Base-by-base conservation (phyloP, 1,140 invertebrate species). In the Nasonia vitripennis region DNA sequence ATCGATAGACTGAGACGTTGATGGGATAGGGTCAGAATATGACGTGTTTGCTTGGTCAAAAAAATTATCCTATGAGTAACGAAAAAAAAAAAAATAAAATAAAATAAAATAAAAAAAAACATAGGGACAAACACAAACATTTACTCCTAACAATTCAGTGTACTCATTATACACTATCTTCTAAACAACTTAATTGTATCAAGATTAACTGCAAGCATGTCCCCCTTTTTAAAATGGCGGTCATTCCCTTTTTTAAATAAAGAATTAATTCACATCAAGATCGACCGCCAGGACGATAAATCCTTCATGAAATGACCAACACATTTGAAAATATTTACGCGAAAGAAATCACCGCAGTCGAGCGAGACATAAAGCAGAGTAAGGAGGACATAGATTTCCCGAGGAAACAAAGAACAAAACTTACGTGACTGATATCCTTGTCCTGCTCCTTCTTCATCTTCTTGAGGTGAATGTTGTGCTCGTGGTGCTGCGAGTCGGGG, bases 391-490 rank as follows among this genome's bases (percentile, higher is more conserved):
- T 51, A 51, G 48, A 62, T 62, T 62, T 62, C 17, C 55, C 6
- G 17, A n/a, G 7, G 20, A n/a, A 62, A 62, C 17, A 62, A 62
- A 62, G 17, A 7, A n/a, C 55, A 62, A 62, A 2, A 96, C 96
- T 96, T 95, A 97, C 97, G 95, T 97, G 96, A 88, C 95, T 95
- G 81, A 96, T 94, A 92, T 96, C 96, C 93, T 97, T 97, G 91
- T 97, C 97, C 91, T 98, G 96, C 92, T 98, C 97, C 90, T 97
- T 96, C 84, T 94, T 97, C 96, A 91, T 94, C 95, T 93, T 96
- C 92, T 92, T 96, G 91, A 88, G 94, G 92, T 93, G 96, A 94
- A 91, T 94, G 93, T 87, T 96, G 93, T 87, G 96, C 93, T 89
- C 96, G 93, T 91, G 96, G 93, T 91, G 93, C 67, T 95, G 94